phyloP scores from a whole-genome alignment of 1,140 invertebrate genomes.

The Drosophila sulfurigaster region DNA sequence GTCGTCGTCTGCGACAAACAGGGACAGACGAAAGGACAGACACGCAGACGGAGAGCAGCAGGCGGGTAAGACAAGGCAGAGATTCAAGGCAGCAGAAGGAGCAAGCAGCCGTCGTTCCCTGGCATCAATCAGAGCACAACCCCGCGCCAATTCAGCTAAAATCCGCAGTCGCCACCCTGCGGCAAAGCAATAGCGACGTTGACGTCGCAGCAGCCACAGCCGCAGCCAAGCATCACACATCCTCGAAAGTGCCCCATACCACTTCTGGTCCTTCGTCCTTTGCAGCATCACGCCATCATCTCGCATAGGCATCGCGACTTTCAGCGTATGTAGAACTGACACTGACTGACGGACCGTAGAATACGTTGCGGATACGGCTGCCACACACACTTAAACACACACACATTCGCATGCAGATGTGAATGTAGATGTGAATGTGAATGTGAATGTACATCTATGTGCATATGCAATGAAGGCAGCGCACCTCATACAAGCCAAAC shows the following conservation, averaged over 20 bases:
- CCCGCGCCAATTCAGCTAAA: slow-evolving; percentile 60
- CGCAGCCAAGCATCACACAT: slow-evolving; percentile 44
- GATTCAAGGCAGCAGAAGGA: slow-evolving; percentile 35
- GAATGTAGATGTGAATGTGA: background rate
- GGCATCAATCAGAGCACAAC: slow-evolving; percentile 65
- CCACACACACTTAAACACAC: slow-evolving; percentile 27
- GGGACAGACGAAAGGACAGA: background rate
- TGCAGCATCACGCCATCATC: slow-evolving; percentile 2
- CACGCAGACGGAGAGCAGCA: slow-evolving; percentile 16
- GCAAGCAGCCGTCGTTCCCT: slow-evolving; percentile 25
- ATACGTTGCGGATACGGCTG: slow-evolving; percentile 39
- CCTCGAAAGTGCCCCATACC: slow-evolving; percentile 23
- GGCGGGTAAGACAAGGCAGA: slow-evolving; percentile 42
- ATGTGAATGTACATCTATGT: slow-evolving; percentile 13
- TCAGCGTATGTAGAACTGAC: slow-evolving; percentile 60
- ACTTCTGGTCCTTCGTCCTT: background rate
- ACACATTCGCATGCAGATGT: background rate
- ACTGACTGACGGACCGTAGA: slow-evolving; percentile 60
- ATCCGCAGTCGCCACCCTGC: slow-evolving; percentile 64
- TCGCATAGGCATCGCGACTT: slow-evolving; percentile 53
- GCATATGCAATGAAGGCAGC: slow-evolving; percentile 49
- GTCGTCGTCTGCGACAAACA: slow-evolving; percentile 49
- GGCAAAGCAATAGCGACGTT: slow-evolving; percentile 55
- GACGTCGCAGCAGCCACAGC: slow-evolving; percentile 16
- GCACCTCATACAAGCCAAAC: slow-evolving; percentile 27